Conservation (phyloP, 2,888 invertebrate species). For the Escarpia spicata region DNA sequence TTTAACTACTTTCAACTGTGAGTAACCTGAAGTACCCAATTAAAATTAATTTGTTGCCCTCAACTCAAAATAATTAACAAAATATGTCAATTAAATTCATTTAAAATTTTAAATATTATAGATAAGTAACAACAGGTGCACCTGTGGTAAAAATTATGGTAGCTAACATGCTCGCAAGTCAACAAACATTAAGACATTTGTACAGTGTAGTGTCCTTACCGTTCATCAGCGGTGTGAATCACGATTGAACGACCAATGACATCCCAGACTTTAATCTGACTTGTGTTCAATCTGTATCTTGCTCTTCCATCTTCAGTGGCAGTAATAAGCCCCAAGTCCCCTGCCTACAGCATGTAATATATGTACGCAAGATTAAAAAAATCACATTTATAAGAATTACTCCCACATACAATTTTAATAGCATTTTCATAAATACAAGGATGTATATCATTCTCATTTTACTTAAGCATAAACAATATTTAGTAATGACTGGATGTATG, state of each 20-base stretch:
- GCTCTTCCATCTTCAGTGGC: constrained; percentile 75
- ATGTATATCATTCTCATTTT: not conserved
- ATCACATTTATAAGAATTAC: not conserved
- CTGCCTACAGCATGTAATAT: constrained; percentile 53
- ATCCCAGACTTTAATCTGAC: constrained; percentile 72
- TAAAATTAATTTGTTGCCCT: too few relatives aligned
- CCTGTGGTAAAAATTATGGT: not conserved
- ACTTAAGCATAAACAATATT: not conserved
- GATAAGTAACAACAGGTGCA: not conserved
- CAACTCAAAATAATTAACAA: too few relatives aligned
- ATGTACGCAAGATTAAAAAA: not conserved
- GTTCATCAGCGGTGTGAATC: constrained; percentile 41
- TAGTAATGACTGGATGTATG: not conserved
- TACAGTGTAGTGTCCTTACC: not conserved
- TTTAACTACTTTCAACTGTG: too few relatives aligned
- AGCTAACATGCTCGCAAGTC: not conserved
- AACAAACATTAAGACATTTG: not conserved
- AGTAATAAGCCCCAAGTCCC: constrained; percentile 75
- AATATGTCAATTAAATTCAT: too few relatives aligned
- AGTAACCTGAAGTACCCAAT: too few relatives aligned
- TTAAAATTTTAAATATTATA: too few relatives aligned
- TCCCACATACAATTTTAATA: not conserved
- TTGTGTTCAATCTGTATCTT: constrained; percentile 74
- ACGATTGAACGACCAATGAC: constrained; percentile 77
- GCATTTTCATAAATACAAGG: not conserved